These are phyloP conservation scores for Pecten maximus DNA, from an alignment of 2,888 invertebrate genomes.

Conservation along the genomic window DNA sequence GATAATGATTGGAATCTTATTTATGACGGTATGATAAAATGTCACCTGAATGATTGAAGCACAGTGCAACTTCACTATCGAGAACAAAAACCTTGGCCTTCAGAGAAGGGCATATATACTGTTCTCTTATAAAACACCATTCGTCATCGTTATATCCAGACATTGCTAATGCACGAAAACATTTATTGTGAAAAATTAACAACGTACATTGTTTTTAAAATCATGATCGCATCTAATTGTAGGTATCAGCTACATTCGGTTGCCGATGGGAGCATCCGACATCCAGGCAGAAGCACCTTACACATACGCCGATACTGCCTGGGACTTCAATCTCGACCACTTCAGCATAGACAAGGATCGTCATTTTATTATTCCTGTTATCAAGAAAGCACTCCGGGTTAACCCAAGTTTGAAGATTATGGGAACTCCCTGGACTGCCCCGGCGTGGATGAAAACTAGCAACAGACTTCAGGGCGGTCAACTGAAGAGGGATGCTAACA, in stretches of 20 bases:
- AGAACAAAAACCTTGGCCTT: too few relatives aligned
- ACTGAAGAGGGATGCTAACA: slow-evolving; percentile 52
- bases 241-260: slow-evolving; percentile 62
- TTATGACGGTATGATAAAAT: too few relatives aligned
- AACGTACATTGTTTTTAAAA: too few relatives aligned
- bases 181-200: too few relatives aligned
- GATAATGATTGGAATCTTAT: too few relatives aligned
- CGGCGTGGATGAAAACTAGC: slow-evolving; percentile 64
- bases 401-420: slow-evolving; percentile 59
- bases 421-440: slow-evolving; percentile 64
- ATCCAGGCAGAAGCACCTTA: slow-evolving; percentile 61
- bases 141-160: too few relatives aligned
- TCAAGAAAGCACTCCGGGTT: slow-evolving; percentile 59
- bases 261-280: slow-evolving; percentile 64
- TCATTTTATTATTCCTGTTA: slow-evolving; percentile 61
- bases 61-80: too few relatives aligned
- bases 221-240: too few relatives aligned
- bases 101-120: too few relatives aligned
- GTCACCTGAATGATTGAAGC: too few relatives aligned
- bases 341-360: slow-evolving; percentile 62
- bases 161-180: too few relatives aligned
- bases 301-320: slow-evolving; percentile 58
- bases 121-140: too few relatives aligned
- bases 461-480: slow-evolving; percentile 59
- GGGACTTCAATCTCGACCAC: slow-evolving; percentile 59